phyloP scores from a whole-genome alignment of 2,797 vertebrate genomes.

The Myripristis jacobus region DNA sequence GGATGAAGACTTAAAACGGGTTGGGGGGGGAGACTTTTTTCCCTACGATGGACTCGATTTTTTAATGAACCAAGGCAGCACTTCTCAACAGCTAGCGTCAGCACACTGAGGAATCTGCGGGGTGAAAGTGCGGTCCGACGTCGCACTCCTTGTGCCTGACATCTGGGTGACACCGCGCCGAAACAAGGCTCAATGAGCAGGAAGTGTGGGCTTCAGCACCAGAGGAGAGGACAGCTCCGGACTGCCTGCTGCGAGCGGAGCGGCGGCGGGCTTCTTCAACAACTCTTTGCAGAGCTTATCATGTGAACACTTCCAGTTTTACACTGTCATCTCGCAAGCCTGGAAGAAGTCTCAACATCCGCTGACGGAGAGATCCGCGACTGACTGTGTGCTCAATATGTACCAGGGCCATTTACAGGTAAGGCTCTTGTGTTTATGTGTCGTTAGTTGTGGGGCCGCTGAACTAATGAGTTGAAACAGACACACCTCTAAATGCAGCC shows the following conservation, averaged over 20 bases:
- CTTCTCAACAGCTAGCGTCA: slow-evolving; percentile 21
- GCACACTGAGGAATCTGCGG: slow-evolving; percentile 14
- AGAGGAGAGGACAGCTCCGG: slow-evolving; percentile 76
- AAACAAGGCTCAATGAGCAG: slow-evolving; percentile 52
- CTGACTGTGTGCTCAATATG: slow-evolving; percentile 84
- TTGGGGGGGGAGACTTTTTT: background rate
- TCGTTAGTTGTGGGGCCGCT: slow-evolving; percentile 6
- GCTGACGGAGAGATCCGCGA: slow-evolving; percentile 69
- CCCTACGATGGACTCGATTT: background rate
- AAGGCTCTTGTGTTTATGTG: slow-evolving; percentile 54
- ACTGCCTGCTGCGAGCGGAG: slow-evolving; percentile 31
- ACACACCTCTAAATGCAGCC: slow-evolving; percentile 12
- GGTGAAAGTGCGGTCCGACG: slow-evolving; percentile 52
- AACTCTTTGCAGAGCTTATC: slow-evolving; percentile 52
- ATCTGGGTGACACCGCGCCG: slow-evolving; percentile 1
- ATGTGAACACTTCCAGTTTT: slow-evolving; percentile 50
- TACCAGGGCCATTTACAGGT: slow-evolving; percentile 90
- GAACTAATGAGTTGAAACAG: slow-evolving; percentile 8
- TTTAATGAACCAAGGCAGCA: background rate
- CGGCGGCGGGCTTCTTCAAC: slow-evolving; percentile 19
- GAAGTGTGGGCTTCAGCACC: slow-evolving; percentile 76
- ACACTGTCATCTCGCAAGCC: slow-evolving; percentile 54
- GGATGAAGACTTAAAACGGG: slow-evolving; percentile 55
- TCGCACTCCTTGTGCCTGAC: slow-evolving; percentile 42
- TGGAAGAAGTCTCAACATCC: slow-evolving; percentile 71